These are phyloP conservation scores for Callyntrura sp. DNA, from an alignment of 2,888 invertebrate genomes.

Conservation along the genomic window DNA sequence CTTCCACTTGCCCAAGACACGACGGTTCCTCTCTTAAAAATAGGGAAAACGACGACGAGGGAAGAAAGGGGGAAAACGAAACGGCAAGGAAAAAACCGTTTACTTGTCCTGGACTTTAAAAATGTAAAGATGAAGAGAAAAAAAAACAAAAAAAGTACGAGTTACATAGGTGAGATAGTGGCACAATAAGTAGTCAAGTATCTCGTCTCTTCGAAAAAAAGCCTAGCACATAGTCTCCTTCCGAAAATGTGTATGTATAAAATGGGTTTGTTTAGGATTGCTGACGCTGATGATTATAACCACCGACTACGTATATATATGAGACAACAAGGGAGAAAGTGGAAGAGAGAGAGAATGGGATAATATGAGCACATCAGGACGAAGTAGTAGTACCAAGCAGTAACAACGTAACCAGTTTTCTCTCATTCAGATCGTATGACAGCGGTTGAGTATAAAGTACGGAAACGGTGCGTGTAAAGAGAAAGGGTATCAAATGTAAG, in stretches of 20 bases:
- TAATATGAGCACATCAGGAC: not conserved
- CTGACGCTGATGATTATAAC: not conserved
- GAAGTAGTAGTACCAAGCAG: slow-evolving; percentile 18
- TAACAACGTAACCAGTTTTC: slow-evolving; percentile 34
- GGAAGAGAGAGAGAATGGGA: too few relatives aligned
- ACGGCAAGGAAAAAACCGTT: slow-evolving; percentile 35
- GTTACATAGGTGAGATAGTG: slow-evolving; percentile 36
- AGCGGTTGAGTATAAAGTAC: too few relatives aligned
- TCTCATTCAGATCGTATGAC: slow-evolving; percentile 29
- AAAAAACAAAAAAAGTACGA: slow-evolving; percentile 29
- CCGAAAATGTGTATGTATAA: not conserved
- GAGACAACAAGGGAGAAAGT: not conserved
- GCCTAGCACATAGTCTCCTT: not conserved
- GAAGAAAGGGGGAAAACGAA: slow-evolving; percentile 3
- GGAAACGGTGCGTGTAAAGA: not conserved
- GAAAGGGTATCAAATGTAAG: slow-evolving; percentile 38
- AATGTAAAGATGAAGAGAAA: slow-evolving; percentile 19
- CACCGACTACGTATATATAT: not conserved
- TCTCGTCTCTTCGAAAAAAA: not conserved
- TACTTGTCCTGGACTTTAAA: not conserved
- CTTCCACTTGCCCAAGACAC: not conserved
- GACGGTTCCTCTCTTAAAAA: slow-evolving; percentile 18
- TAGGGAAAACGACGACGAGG: slow-evolving; percentile 8
- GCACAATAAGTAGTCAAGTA: slow-evolving; percentile 38
- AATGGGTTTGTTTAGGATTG: slow-evolving; percentile 25